phyloP scores from a whole-genome alignment of 2,113 vertebrate species.

The Jaculus jaculus region DNA sequence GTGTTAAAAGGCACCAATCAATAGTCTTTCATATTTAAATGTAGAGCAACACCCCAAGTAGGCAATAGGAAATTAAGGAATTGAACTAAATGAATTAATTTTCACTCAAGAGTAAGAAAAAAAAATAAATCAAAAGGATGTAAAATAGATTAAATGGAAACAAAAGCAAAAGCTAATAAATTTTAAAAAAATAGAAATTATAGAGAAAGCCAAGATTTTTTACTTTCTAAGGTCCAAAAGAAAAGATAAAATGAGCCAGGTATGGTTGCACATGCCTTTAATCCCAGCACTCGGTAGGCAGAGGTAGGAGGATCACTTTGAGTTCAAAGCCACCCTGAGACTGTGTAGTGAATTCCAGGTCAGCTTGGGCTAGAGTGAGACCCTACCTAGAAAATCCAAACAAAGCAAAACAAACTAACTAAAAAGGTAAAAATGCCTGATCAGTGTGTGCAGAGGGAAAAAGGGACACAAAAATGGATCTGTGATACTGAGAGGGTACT shows the following conservation, averaged over 20 bases:
- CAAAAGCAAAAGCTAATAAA: conserved; percentile 7
- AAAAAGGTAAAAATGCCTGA: neutral
- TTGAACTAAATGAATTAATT: conserved; percentile 31
- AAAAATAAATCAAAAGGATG: conserved; percentile 12
- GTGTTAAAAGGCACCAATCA: neutral
- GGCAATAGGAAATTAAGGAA: neutral
- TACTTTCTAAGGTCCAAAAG: neutral
- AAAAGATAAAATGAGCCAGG: neutral
- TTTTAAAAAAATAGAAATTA: neutral
- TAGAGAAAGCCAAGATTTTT: conserved; percentile 10
- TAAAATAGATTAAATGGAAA: neutral
- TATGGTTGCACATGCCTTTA: too few relatives aligned
- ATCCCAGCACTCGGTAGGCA: too few relatives aligned
- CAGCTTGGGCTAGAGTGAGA: too few relatives aligned
- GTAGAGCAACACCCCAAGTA: neutral
- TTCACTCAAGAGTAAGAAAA: conserved; percentile 29
- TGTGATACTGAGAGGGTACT: neutral
- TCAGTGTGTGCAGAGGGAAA: neutral
- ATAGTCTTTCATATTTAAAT: conserved; percentile 39
- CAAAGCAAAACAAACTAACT: neutral
- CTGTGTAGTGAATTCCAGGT: too few relatives aligned
- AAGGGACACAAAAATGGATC: neutral
- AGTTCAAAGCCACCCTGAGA: too few relatives aligned
- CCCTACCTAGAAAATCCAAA: too few relatives aligned
- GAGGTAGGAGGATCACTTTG: too few relatives aligned